These are phyloP conservation scores for Portevinia maculata DNA, from an alignment of 2,888 invertebrate genomes.

Conservation along the genomic window DNA sequence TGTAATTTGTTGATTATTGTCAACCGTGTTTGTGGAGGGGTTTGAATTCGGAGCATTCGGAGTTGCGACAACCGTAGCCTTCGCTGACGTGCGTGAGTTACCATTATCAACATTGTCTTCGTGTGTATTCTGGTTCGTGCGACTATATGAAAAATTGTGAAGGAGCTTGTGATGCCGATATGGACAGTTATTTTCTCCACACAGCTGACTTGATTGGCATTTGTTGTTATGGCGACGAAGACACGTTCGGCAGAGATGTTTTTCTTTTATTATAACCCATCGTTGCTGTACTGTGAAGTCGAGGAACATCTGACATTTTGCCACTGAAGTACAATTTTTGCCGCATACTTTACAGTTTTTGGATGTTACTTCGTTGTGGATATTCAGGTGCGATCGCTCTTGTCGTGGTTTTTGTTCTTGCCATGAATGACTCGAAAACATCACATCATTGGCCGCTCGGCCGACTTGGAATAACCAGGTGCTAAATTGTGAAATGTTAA, in stretches of 20 bases:
- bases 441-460: slow-evolving; percentile 12
- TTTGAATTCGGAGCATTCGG: not conserved
- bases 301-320: slow-evolving; percentile 13
- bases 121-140: not conserved
- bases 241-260: slow-evolving; percentile 50
- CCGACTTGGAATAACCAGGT: slow-evolving; percentile 18
- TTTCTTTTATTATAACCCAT: slow-evolving; percentile 10
- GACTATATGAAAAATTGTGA: slow-evolving; percentile 28
- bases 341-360: not conserved
- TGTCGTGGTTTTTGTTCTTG: slow-evolving; percentile 18
- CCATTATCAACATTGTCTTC: not conserved
- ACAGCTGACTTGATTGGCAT: slow-evolving; percentile 27
- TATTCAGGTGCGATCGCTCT: slow-evolving; percentile 3
- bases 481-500: not conserved
- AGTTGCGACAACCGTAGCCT: not conserved
- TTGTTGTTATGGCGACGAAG: slow-evolving; percentile 45
- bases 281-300: not conserved
- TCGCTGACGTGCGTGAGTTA: not conserved
- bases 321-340: slow-evolving; percentile 8
- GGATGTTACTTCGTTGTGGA: not conserved
- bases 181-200: slow-evolving; percentile 41
- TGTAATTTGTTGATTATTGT: not conserved
- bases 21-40: not conserved
- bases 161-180: slow-evolving; percentile 53
- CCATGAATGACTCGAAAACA: slow-evolving; percentile 4